Conservation (phyloP, 1,140 invertebrate species). For the Planococcus citri region DNA sequence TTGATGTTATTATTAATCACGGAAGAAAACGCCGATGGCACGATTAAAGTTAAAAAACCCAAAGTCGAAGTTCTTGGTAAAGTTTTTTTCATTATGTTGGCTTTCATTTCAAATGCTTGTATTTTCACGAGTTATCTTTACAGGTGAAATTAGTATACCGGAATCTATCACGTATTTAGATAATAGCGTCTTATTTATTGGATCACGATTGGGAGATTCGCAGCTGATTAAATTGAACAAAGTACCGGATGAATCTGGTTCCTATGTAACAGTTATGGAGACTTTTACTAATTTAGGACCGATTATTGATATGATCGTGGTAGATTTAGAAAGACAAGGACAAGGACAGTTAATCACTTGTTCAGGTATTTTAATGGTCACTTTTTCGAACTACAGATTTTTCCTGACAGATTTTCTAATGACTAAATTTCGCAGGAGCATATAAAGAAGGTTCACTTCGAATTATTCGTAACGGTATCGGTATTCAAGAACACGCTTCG, state of each 20-base stretch:
- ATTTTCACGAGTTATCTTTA: slow-evolving; percentile 18
- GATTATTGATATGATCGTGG: slow-evolving; percentile 95
- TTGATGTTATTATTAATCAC: slow-evolving; percentile 93
- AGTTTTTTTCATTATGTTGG: slow-evolving; percentile 25
- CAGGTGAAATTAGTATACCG: slow-evolving; percentile 86
- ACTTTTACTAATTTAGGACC: slow-evolving; percentile 94
- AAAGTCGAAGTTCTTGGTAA: slow-evolving; percentile 83
- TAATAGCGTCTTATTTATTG: slow-evolving; percentile 95
- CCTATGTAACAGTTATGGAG: slow-evolving; percentile 90
- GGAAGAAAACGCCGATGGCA: slow-evolving; percentile 63
- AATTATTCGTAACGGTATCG: slow-evolving; percentile 95
- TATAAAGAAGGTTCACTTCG: slow-evolving; percentile 93
- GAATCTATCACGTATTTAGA: slow-evolving; percentile 98
- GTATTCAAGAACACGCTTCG: slow-evolving; percentile 92
- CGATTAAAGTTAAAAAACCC: slow-evolving; percentile 68
- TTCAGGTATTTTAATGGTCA: slow-evolving; percentile 51
- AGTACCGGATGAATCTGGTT: slow-evolving; percentile 68
- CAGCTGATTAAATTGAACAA: slow-evolving; percentile 86
- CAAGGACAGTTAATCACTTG: slow-evolving; percentile 97
- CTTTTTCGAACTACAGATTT: too few species aligned
- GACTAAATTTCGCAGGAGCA: slow-evolving; percentile 43
- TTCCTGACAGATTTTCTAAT: background rate
- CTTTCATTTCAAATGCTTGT: slow-evolving; percentile 46
- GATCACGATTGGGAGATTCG: slow-evolving; percentile 90
- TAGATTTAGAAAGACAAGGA: slow-evolving; percentile 90